These are phyloP conservation scores for Polia nebulosa DNA, from an alignment of 2,888 invertebrate species.

Conservation along the genomic window DNA sequence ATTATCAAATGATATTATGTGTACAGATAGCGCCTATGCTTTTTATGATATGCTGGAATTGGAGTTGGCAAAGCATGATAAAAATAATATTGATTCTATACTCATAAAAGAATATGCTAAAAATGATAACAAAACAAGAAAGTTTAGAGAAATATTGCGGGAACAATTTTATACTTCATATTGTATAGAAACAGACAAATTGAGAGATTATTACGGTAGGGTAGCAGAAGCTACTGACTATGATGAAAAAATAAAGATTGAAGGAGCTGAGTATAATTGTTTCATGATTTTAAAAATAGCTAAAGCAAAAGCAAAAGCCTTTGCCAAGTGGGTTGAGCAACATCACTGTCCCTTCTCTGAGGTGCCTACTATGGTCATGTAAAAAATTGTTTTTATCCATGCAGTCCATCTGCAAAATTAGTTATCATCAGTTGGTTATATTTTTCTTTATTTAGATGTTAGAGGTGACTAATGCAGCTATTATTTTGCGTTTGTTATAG, in stretches of 20 bases:
- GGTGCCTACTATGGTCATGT: conserved; percentile 23
- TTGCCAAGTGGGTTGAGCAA: conserved; percentile 33
- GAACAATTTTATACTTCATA: conserved; percentile 1
- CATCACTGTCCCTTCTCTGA: conserved; percentile 29
- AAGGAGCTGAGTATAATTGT: conserved; percentile 32
- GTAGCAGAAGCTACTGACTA: not conserved
- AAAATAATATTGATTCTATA: not conserved
- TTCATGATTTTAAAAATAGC: conserved; percentile 36
- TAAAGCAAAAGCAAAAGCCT: not conserved
- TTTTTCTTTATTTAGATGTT: no score
- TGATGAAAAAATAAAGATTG: conserved; percentile 7
- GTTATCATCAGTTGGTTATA: no score
- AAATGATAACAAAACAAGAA: conserved; percentile 21
- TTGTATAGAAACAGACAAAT: not conserved
- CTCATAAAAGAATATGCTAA: not conserved
- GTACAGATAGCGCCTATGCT: conserved; percentile 35
- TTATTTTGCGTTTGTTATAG: no score
- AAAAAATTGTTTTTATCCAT: not conserved
- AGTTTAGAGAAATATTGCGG: conserved; percentile 11
- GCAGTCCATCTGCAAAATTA: no score
- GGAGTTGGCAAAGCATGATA: not conserved
- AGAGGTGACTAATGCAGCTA: no score
- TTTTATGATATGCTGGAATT: conserved; percentile 33
- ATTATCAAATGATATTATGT: conserved; percentile 20
- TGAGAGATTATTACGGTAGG: not conserved